A percentile compares a stretch with the other conserved stretches of the same genome.
Evolutionary conservation across 2,888 invertebrate species (phyloP).

Genomic region (Pristionchus maxplancki): DNA sequence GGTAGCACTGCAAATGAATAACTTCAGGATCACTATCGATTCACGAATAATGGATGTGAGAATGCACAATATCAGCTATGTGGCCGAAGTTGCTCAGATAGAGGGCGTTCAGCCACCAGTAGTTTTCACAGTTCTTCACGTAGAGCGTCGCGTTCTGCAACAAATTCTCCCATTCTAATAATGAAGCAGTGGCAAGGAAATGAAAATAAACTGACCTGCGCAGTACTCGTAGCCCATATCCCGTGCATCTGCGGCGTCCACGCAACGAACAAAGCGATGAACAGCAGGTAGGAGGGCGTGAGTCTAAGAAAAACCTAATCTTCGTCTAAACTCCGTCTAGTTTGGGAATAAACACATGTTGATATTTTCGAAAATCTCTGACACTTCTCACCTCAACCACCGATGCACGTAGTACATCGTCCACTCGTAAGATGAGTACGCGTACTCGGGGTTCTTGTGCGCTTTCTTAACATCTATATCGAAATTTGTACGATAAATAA

Average conservation of each 20-base stretch:
- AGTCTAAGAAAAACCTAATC: background rate
- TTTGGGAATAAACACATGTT: too few relatives aligned
- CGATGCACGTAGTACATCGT: slow-evolving; percentile 23
- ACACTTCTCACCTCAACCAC: background rate
- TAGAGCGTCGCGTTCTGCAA: background rate
- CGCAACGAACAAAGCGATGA: slow-evolving; percentile 1
- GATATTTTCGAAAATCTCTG: too few relatives aligned
- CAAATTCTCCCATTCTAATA: background rate
- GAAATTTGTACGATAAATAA: too few relatives aligned
- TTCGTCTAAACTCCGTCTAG: too few relatives aligned
- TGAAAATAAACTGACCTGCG: background rate
- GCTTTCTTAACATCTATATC: background rate
- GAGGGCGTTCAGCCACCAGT: slow-evolving; percentile 37
- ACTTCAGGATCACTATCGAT: too few relatives aligned
- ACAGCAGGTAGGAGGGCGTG: background rate
- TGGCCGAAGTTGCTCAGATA: background rate
- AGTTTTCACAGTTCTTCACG: background rate
- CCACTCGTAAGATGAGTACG: background rate
- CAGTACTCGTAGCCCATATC: background rate
- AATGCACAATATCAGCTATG: background rate
- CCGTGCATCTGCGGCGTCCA: slow-evolving; percentile 33
- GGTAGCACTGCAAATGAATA: slow-evolving; percentile 39
- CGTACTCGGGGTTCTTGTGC: background rate
- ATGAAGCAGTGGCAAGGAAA: too few relatives aligned
- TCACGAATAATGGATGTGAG: too few relatives aligned